Evolutionary conservation across 1,140 invertebrate genomes (phyloP).

Genomic region (honey bee (Apis mellifera)): DNA sequence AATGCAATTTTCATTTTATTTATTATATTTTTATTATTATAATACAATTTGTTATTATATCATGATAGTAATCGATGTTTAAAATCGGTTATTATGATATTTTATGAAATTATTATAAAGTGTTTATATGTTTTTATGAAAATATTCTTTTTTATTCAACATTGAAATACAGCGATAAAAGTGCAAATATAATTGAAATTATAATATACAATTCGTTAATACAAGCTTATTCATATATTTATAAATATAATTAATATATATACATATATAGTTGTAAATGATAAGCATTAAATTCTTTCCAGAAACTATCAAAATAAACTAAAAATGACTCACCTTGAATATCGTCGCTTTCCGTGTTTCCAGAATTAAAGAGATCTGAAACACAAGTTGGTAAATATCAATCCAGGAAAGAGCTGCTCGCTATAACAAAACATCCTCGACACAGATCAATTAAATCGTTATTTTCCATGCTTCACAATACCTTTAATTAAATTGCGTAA

Average conservation of each 20-base stretch:
- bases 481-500: constrained; percentile 42
- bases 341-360: constrained; percentile 53
- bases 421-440: background rate
- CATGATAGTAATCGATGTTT: no score
- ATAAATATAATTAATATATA: background rate
- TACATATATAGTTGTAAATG: no score
- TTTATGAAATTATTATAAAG: background rate
- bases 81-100: background rate
- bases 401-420: background rate
- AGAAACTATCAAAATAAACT: constrained; percentile 59
- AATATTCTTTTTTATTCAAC: background rate
- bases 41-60: background rate
- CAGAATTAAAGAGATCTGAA: constrained; percentile 73
- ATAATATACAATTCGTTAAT: constrained; percentile 33
- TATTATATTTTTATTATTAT: background rate
- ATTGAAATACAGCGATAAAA: background rate
- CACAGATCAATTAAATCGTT: constrained; percentile 51
- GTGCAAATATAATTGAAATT: constrained; percentile 5
- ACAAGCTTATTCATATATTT: constrained; percentile 50
- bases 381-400: constrained; percentile 57
- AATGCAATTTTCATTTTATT: background rate
- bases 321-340: constrained; percentile 71
- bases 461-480: constrained; percentile 33
- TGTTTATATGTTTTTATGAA: background rate
- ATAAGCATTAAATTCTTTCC: constrained; percentile 41